Evolutionary conservation across 2,113 vertebrate species (phyloP).

Genomic region (Mormyrus iriodes): DNA sequence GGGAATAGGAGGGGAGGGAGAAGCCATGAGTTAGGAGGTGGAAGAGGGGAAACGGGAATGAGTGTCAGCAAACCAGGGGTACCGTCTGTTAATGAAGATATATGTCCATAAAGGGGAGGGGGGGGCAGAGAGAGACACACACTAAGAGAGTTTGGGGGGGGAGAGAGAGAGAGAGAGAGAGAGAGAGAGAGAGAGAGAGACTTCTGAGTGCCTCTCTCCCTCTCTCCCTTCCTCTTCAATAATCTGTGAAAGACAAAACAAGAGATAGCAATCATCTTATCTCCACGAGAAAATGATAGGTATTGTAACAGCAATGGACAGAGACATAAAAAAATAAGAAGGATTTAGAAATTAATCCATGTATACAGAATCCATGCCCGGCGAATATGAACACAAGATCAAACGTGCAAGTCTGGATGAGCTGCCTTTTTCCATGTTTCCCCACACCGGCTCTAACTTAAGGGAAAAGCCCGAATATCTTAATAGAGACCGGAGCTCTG

Average conservation of each 20-base stretch:
- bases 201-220: conserved; percentile 25
- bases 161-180: conserved; percentile 7
- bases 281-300: not conserved
- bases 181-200: conserved; percentile 31
- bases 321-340: not conserved
- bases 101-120: not conserved
- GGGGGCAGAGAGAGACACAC: not conserved
- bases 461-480: not conserved
- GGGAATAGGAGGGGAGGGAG: conserved; percentile 45
- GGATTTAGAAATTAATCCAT: not conserved
- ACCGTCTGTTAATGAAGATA: not conserved
- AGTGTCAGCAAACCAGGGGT: not conserved
- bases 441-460: not conserved
- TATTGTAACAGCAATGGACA: not conserved
- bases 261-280: not conserved
- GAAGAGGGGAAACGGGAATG: not conserved
- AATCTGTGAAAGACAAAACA: conserved; percentile 28
- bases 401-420: not conserved
- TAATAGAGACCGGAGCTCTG: not conserved
- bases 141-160: not conserved
- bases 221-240: conserved; percentile 32
- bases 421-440: not conserved
- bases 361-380: not conserved
- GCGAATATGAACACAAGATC: not conserved
- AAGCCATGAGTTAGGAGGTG: conserved; percentile 45